phyloP scores from a whole-genome alignment of 2,888 invertebrate genomes.

The Agonopterix heracliana region DNA sequence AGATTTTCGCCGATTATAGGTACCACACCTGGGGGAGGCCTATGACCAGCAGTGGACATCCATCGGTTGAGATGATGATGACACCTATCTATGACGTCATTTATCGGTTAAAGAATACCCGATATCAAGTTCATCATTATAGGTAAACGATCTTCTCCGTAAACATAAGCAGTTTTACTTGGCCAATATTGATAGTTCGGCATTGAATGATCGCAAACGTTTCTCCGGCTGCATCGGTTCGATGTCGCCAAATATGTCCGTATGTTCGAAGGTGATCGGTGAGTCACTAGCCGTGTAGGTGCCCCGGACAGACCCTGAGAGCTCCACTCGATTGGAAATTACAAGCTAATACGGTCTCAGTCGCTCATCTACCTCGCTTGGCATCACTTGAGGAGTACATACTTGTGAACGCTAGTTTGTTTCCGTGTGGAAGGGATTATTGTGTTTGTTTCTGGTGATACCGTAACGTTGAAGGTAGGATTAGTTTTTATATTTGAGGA shows the following conservation, averaged over 20 bases:
- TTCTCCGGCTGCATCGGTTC: slow-evolving; percentile 51
- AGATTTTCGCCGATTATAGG: no score
- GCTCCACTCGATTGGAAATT: slow-evolving; percentile 10
- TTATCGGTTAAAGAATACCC: no score
- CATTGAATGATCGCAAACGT: slow-evolving; percentile 45
- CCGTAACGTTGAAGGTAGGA: no score
- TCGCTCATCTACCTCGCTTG: slow-evolving; percentile 46
- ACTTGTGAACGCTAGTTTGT: background rate
- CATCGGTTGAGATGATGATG: no score
- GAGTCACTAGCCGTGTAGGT: slow-evolving; percentile 63
- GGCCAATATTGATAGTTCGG: slow-evolving; percentile 16
- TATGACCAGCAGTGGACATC: no score
- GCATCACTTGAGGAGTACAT: slow-evolving; percentile 2
- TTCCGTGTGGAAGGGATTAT: no score
- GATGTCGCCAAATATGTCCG: slow-evolving; percentile 72
- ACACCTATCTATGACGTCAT: no score
- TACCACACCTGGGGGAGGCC: no score
- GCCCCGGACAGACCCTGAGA: slow-evolving; percentile 42
- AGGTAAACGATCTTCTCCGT: no score
- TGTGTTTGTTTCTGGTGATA: no score
- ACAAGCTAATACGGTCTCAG: slow-evolving; percentile 35
- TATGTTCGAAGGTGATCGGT: slow-evolving; percentile 66
- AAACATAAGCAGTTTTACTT: background rate
- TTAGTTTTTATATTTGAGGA: no score
- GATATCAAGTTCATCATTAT: no score